Evolutionary conservation across 2,113 vertebrate species (phyloP), one percentile per base, ranked within the genome.

Genomic region (Bambusicola thoracicus): DNA sequence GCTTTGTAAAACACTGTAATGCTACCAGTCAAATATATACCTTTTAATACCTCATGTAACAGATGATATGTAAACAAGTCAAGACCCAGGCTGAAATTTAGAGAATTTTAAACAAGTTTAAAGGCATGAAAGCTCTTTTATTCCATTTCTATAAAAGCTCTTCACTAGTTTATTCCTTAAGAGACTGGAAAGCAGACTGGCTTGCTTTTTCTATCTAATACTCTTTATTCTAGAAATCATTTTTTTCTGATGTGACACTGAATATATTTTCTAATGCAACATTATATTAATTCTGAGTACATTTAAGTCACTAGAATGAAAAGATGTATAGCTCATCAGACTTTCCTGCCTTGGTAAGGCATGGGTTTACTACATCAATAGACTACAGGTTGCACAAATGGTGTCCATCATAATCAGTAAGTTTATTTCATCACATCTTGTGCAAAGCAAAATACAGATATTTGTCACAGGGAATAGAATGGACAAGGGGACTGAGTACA

Each of bases 251-350:
- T 55, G 46, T n/a, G 40, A 56, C 36, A 79, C 62, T 53, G 92
- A 87, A 87, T 89, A 89, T 41, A 8, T 12, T 67, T 29, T 76
- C 16, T 76, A 91, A 84, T 85, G 73, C 12, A 67, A 70, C 38
- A 65, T 55, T 93, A 69, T 29, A 68, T 68, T 84, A 87, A 91
- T 62, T 79, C 61, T 66, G 16, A 87, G 8, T 76, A 65, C 2
- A 1, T 53, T 92, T 92, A 68, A 73, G 36, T 24, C 29, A 8
- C 44, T 68, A 85, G 48, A 93, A 73, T 22, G 9, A 78, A 38
- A 79, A 94, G 89, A 91, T 62, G 8, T 17, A 81, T n/a, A 89
- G 44, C 44, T 90, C 90, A 80, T 90, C 20, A 53, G 48, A 44
- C 4, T 20, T 75, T 51, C 59, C 22, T 69, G 15, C 10, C 11